Evolutionary conservation across 2,113 vertebrate species (phyloP).

Genomic region (Bubo bubo): DNA sequence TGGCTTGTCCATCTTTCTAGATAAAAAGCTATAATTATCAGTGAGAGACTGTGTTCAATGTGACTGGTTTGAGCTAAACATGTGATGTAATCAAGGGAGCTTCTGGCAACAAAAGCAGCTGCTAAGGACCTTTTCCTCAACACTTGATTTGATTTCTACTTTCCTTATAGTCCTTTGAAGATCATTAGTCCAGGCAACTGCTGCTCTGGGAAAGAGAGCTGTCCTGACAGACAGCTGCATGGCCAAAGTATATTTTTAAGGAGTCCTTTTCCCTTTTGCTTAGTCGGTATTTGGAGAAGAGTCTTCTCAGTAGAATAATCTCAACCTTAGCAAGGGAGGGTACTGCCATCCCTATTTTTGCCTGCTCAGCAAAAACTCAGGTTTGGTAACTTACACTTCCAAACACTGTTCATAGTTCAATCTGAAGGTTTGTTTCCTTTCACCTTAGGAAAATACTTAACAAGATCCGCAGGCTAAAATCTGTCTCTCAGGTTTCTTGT

Average conservation of each 20-base stretch:
- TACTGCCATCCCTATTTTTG: not conserved
- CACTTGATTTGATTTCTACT: slow-evolving; percentile 43
- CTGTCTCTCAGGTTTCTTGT: not conserved
- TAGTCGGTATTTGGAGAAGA: not conserved
- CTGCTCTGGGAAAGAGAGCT: not conserved
- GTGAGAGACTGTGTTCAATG: not conserved
- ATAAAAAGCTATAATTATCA: slow-evolving; percentile 17
- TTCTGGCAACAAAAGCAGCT: slow-evolving; percentile 59
- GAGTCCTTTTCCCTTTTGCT: not conserved
- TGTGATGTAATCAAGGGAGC: slow-evolving; percentile 43
- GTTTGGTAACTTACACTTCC: not conserved
- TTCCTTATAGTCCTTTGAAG: slow-evolving; percentile 32
- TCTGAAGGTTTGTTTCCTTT: not conserved
- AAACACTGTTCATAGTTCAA: not conserved
- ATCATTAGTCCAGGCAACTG: not conserved
- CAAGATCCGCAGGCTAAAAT: not conserved
- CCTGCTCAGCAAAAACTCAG: not conserved
- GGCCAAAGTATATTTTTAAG: not conserved
- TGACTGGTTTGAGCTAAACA: slow-evolving; percentile 1
- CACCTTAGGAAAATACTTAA: not conserved
- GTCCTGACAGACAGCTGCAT: not conserved
- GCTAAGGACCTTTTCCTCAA: slow-evolving; percentile 31
- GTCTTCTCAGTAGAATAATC: not conserved
- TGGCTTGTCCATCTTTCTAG: slow-evolving; percentile 25
- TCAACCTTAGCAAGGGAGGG: not conserved